Evolutionary conservation across 2,888 invertebrate genomes (phyloP).

Genomic region (Cylindroiulus punctatus): DNA sequence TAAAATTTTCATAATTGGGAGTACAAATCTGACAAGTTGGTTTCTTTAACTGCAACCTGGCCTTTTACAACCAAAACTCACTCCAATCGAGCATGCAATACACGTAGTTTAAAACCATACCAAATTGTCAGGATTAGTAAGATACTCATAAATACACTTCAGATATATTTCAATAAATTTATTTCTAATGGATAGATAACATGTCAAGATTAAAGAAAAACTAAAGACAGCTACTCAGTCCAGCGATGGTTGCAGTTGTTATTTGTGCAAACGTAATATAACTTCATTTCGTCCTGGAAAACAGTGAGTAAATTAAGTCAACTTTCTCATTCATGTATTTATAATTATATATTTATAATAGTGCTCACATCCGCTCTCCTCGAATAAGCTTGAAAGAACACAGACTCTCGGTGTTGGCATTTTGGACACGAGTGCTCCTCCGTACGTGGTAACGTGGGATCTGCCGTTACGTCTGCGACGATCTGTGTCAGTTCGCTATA

Average conservation of each 20-base stretch:
- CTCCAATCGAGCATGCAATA: too few species aligned
- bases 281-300: slow-evolving; percentile 87
- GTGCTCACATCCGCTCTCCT: slow-evolving; percentile 82
- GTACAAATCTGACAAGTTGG: too few species aligned
- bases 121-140: too few species aligned
- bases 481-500: slow-evolving; percentile 94
- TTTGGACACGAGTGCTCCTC: slow-evolving; percentile 98
- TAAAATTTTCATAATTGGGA: too few species aligned
- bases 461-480: slow-evolving; percentile 96
- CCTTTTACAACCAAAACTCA: too few species aligned
- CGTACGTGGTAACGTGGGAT: slow-evolving; percentile 96
- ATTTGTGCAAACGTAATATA: slow-evolving; percentile 96
- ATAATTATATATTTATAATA: neutral
- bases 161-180: neutral
- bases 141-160: too few species aligned
- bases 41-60: too few species aligned
- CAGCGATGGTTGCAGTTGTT: slow-evolving; percentile 91
- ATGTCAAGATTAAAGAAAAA: neutral
- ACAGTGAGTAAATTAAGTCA: neutral
- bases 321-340: neutral
- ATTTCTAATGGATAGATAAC: neutral
- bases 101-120: too few species aligned
- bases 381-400: slow-evolving; percentile 98
- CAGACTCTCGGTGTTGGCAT: slow-evolving; percentile 93
- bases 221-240: slow-evolving; percentile 78